phyloP scores from a whole-genome alignment of 2,888 invertebrate species.

The Lasioglossum zephyrum region DNA sequence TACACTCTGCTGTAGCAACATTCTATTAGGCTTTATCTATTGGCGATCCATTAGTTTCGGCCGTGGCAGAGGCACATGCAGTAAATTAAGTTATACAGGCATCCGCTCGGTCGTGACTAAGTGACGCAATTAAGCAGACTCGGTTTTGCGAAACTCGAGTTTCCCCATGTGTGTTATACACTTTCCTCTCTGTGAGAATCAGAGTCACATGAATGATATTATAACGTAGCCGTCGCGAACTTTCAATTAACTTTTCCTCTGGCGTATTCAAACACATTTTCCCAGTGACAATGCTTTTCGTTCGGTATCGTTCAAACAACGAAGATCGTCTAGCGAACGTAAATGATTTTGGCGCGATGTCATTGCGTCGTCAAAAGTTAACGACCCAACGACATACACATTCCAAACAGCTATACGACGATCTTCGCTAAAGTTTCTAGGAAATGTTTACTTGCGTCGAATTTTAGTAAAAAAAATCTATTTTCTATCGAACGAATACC shows the following conservation, averaged over 20 bases:
- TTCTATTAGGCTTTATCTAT: background rate
- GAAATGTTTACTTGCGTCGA: background rate
- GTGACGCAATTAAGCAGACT: slow-evolving; percentile 59
- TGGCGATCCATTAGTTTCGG: slow-evolving; percentile 10
- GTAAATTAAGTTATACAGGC: slow-evolving; percentile 43
- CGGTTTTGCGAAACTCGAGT: slow-evolving; percentile 59
- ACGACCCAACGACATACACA: background rate
- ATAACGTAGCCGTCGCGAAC: background rate
- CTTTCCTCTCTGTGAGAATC: slow-evolving; percentile 42
- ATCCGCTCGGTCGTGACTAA: slow-evolving; percentile 54
- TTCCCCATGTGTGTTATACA: slow-evolving; percentile 38
- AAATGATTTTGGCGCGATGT: slow-evolving; percentile 17
- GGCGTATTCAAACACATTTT: background rate
- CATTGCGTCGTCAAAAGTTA: background rate
- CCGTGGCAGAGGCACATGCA: slow-evolving; percentile 28
- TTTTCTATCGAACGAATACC: background rate
- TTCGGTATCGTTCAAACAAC: background rate
- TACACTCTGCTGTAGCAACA: background rate
- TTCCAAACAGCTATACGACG: background rate
- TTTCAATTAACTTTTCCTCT: background rate
- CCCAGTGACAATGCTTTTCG: background rate
- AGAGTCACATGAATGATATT: slow-evolving; percentile 4
- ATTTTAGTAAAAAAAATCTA: background rate
- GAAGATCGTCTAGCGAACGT: background rate
- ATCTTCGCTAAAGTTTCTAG: background rate